These are phyloP conservation scores for Oikopleura dioica DNA, from an alignment of 23 tunicate genomes.

Conservation along the genomic window DNA sequence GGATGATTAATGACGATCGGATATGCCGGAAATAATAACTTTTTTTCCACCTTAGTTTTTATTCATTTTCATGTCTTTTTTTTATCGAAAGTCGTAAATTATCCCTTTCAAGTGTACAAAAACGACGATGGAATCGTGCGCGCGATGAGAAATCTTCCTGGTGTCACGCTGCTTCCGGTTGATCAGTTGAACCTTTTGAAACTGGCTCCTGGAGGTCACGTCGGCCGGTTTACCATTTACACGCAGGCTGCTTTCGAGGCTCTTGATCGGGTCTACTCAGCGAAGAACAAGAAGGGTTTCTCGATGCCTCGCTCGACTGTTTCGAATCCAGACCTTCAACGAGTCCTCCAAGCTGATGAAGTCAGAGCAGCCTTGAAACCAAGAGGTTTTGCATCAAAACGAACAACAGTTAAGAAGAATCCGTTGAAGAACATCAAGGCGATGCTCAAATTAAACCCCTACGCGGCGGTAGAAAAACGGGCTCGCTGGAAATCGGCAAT, in stretches of 20 bases:
- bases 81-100: no score
- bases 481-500: slow-evolving; percentile 5
- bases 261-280: background rate
- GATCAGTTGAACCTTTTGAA: slow-evolving; percentile 48
- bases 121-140: slow-evolving; percentile 70
- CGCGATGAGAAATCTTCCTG: slow-evolving; percentile 92
- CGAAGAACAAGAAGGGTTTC: background rate
- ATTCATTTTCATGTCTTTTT: no score
- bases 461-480: slow-evolving; percentile 44
- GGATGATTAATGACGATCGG: no score
- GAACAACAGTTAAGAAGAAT: slow-evolving; percentile 35
- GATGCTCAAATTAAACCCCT: slow-evolving; percentile 89
- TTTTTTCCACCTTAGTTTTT: no score
- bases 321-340: slow-evolving; percentile 29
- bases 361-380: background rate
- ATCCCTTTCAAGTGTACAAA: slow-evolving; percentile 61
- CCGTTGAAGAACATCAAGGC: slow-evolving; percentile 70
- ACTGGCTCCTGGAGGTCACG: slow-evolving; percentile 94
- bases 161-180: slow-evolving; percentile 57
- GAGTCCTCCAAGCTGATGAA: slow-evolving; percentile 42
- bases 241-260: slow-evolving; percentile 57
- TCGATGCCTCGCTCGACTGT: background rate
- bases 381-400: background rate
- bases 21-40: no score
- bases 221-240: slow-evolving; percentile 85